phyloP scores from a whole-genome alignment of 2,113 vertebrate species.

The Tragelaphus buxtoni region DNA sequence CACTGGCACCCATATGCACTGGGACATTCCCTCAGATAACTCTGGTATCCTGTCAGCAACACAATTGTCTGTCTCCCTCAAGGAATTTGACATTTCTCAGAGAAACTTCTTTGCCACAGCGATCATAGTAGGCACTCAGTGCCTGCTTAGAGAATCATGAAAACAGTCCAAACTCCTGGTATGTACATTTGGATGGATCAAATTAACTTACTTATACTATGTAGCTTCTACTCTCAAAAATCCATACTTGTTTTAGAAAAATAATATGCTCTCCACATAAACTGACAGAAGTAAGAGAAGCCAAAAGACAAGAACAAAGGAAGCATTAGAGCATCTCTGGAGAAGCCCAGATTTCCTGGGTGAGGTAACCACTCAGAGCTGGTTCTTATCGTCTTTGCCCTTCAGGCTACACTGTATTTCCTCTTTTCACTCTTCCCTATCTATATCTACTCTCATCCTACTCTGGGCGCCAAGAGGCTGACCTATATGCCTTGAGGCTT shows the following conservation, averaged over 20 bases:
- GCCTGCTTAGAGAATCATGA: background rate
- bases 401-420: background rate
- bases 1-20: background rate
- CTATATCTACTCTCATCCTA: background rate
- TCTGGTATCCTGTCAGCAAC: background rate
- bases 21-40: background rate
- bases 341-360: background rate
- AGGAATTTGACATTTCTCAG: background rate
- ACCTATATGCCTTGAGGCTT: background rate
- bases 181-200: background rate
- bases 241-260: background rate
- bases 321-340: background rate
- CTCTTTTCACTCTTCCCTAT: background rate
- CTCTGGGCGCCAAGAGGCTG: background rate
- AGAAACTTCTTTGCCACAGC: background rate
- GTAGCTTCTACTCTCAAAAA: constrained; percentile 31
- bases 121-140: background rate
- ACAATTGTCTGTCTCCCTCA: background rate
- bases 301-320: background rate
- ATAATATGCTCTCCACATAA: background rate
- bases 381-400: background rate
- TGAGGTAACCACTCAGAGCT: background rate
- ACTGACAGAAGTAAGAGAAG: background rate
- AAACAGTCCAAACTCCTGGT: background rate
- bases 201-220: background rate